Conservation (phyloP, 2,888 invertebrate species). For the Cartodere bifasciata region DNA sequence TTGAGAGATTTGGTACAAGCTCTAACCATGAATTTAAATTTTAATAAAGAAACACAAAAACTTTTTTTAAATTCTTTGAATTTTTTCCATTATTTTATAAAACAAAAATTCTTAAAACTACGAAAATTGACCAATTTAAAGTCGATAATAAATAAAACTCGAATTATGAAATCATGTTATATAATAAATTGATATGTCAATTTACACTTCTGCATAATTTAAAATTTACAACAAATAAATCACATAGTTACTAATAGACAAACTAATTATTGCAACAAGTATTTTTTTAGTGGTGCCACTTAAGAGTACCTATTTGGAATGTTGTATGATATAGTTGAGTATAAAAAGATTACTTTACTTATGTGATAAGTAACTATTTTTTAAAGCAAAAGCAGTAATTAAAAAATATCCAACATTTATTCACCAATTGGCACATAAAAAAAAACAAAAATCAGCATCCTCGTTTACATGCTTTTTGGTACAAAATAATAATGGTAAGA, state of each 20-base stretch:
- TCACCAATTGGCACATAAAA: constrained; percentile 5
- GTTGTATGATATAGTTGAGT: constrained; percentile 9
- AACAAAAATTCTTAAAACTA: too few species aligned
- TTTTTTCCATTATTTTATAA: too few species aligned
- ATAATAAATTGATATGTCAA: constrained; percentile 25
- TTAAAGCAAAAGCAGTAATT: constrained; percentile 2
- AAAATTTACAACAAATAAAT: constrained; percentile 18
- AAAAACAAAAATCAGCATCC: constrained; percentile 1
- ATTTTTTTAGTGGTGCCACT: constrained; percentile 15
- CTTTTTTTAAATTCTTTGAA: too few species aligned
- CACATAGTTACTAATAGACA: too few species aligned
- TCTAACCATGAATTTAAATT: too few species aligned
- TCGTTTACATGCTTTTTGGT: too few species aligned
- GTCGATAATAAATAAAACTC: too few species aligned
- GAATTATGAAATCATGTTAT: too few species aligned
- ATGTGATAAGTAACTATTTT: constrained; percentile 1
- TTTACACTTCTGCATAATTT: constrained; percentile 24
- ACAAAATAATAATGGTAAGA: too few species aligned
- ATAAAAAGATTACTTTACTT: constrained; percentile 1
- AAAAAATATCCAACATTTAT: constrained; percentile 1
- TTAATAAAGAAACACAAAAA: too few species aligned
- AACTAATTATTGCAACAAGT: constrained; percentile 21
- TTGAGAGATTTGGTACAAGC: too few species aligned
- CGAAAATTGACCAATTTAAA: too few species aligned
- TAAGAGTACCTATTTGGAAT: constrained; percentile 21